Conservation (phyloP, 2,113 vertebrate genomes). For the Murina feae region DNA sequence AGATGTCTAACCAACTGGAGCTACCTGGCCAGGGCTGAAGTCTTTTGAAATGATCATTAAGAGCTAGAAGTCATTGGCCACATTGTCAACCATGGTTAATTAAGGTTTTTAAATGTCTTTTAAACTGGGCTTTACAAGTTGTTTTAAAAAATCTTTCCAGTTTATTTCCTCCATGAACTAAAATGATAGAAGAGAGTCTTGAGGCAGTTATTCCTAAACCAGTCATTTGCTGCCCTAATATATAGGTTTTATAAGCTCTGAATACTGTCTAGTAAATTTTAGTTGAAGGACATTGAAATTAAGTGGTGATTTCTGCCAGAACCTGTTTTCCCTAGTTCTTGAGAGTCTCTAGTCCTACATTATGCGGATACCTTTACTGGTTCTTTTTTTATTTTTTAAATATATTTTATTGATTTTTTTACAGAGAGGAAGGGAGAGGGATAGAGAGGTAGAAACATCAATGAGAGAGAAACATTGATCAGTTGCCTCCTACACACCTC, state of each 20-base stretch:
- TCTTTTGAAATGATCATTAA: slow-evolving; percentile 20
- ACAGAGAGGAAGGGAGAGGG: too few species aligned
- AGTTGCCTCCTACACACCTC: too few species aligned
- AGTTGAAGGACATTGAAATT: slow-evolving; percentile 5
- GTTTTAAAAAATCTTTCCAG: background rate
- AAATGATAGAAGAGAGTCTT: background rate
- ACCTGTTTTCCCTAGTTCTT: slow-evolving; percentile 13
- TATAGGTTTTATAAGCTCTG: background rate
- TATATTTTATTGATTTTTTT: too few species aligned
- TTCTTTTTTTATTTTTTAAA: background rate
- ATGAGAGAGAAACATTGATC: too few species aligned
- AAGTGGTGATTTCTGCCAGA: slow-evolving; percentile 18
- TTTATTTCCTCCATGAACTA: slow-evolving; percentile 22
- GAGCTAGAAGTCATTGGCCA: background rate
- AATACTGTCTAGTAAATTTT: slow-evolving; percentile 21
- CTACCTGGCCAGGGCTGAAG: background rate
- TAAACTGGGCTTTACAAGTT: slow-evolving; percentile 6
- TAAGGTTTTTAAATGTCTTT: slow-evolving; percentile 23
- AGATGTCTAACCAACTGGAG: too few species aligned
- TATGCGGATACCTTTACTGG: background rate
- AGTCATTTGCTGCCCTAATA: background rate
- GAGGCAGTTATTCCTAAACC: background rate
- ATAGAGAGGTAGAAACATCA: too few species aligned
- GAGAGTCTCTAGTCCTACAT: background rate
- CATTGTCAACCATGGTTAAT: background rate